Evolutionary conservation across 2,113 vertebrate genomes (phyloP).

Genomic region (Sapayoa aenigma): DNA sequence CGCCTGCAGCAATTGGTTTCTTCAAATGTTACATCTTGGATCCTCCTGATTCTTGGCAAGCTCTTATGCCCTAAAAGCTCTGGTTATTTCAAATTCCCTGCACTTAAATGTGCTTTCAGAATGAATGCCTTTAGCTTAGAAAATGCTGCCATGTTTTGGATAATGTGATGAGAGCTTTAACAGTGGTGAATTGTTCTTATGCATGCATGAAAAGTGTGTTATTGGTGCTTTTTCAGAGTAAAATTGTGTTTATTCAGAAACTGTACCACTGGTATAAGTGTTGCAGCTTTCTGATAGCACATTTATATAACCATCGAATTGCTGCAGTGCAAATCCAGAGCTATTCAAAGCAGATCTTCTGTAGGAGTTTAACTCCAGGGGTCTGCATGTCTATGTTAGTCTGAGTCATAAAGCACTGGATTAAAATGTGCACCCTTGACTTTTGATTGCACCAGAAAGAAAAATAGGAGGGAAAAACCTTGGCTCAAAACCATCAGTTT

Average conservation of each 20-base stretch:
- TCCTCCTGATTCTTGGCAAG: background rate
- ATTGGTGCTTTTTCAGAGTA: background rate
- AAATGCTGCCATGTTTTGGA: background rate
- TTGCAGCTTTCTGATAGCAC: background rate
- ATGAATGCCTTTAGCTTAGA: background rate
- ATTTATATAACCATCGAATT: background rate
- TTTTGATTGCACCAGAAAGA: background rate
- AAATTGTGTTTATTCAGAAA: slow-evolving; percentile 16
- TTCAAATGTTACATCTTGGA: too few species aligned
- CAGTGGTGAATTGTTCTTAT: background rate
- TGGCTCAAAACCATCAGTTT: background rate
- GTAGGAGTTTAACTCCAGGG: background rate
- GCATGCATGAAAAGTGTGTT: background rate
- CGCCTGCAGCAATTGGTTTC: too few species aligned
- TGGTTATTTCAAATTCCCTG: background rate
- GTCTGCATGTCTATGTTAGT: background rate
- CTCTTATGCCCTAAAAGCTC: background rate
- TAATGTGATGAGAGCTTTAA: background rate
- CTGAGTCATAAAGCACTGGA: background rate
- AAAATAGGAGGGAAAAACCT: background rate
- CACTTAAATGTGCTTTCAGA: background rate
- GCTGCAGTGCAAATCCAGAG: background rate
- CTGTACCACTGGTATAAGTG: background rate
- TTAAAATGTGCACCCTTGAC: background rate
- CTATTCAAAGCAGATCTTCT: slow-evolving; percentile 14